Evolutionary conservation across 92 coral and sea anemone species (phyloP), one percentile per base, ranked within the genome.

Genomic region (Phymanthus crucifer): DNA sequence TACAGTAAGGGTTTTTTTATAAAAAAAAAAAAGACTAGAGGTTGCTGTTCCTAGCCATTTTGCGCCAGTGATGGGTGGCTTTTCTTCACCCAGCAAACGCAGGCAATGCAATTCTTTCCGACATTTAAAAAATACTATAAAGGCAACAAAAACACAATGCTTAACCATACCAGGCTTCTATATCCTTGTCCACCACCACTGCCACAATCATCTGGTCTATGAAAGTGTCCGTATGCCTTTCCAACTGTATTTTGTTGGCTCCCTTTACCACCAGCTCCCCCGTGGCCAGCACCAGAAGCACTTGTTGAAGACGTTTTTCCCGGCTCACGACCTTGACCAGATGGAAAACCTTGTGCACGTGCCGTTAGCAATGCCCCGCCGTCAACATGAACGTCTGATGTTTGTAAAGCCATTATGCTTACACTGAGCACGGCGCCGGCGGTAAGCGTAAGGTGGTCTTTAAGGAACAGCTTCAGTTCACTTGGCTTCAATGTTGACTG

Each of bases 281-380:
- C 93, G 50, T 89, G 93, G 14, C 93, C 93, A 8, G 89, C 93
- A 75, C 93, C 93, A 66, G 93, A 81, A 31, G 86, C 93, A 73
- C 93, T 87, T 36, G 65, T 40, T 27, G 66, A 33, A 6, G 86
- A 81, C 45, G 87, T 46, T 35, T 76, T 79, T 1, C 93, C 93
- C 47, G 93, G 52, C 0, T 84, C 86, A 46, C 71, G 70, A 4
- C 93, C 93, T 12, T 74, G 46, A 5, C 87, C 81, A 19, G 84
- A 85, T 29, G 61, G 46, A 52, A 80, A 89, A 5, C 93, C 93
- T 24, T 83, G 84, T 27, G 86, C 85, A 57, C 82, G 93, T 31
- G 93, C 93, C 40, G 87, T 89, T 12, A 89, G 80, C 9, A 89
- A 34, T 14, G 89, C 88, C 0, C 87, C 86, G 17, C 87, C 86